These are phyloP conservation scores for Athetis lepigone DNA, from an alignment of 2,888 invertebrate genomes.

Conservation along the genomic window DNA sequence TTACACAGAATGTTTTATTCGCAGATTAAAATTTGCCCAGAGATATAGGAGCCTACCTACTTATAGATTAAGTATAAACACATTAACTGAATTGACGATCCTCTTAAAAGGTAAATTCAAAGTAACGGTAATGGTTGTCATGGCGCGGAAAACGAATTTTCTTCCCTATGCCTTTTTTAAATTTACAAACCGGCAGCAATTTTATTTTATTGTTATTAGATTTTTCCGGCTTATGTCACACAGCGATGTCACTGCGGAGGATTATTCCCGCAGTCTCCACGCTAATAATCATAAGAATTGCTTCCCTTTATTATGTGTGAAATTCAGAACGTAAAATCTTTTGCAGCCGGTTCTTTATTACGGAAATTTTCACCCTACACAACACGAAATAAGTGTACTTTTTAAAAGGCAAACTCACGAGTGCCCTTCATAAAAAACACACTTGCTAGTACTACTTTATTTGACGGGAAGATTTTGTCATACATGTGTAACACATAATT, in stretches of 20 bases:
- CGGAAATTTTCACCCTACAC: slow-evolving; percentile 67
- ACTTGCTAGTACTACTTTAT: slow-evolving; percentile 79
- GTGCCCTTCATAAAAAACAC: slow-evolving; percentile 78
- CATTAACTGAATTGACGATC: slow-evolving; percentile 76
- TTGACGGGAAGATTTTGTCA: slow-evolving; percentile 79
- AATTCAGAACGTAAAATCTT: slow-evolving; percentile 87
- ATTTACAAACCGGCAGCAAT: slow-evolving; percentile 90
- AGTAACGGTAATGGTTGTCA: slow-evolving; percentile 89
- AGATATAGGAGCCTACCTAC: slow-evolving; percentile 50
- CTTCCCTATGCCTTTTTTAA: slow-evolving; percentile 88
- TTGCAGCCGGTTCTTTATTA: slow-evolving; percentile 66
- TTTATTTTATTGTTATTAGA: slow-evolving; percentile 91
- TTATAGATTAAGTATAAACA: slow-evolving; percentile 70
- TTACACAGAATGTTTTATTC: slow-evolving; percentile 61
- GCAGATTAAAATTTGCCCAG: slow-evolving; percentile 60
- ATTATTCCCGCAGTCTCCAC: slow-evolving; percentile 89
- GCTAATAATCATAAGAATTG: slow-evolving; percentile 91
- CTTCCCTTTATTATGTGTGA: slow-evolving; percentile 90
- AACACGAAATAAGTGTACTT: slow-evolving; percentile 71
- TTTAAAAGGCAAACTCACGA: slow-evolving; percentile 65
- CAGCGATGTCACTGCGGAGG: slow-evolving; percentile 85
- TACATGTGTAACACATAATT: slow-evolving; percentile 83
- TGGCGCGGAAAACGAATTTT: slow-evolving; percentile 87
- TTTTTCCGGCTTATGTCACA: slow-evolving; percentile 90
- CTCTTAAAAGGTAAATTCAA: slow-evolving; percentile 84